Evolutionary conservation across 1,140 invertebrate genomes (phyloP), one percentile per base, ranked within the genome.

Genomic region (Drosophila suzukii): DNA sequence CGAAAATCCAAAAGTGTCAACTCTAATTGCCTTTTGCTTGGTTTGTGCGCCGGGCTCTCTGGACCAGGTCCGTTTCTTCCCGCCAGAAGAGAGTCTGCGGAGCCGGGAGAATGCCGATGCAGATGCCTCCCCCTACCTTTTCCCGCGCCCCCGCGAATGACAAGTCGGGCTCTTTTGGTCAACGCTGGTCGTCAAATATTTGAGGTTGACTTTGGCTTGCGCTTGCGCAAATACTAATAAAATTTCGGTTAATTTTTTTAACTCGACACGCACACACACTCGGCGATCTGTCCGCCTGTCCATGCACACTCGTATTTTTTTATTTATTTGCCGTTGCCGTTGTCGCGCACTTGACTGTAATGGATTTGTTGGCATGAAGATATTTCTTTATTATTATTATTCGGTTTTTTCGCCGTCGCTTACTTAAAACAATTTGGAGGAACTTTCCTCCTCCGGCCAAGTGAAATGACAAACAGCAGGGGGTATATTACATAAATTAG

Each of bases 241-340:
- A 91, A 91, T 91, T 91, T 91, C 89, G 89, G 89, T 91, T 91
- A 91, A 91, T 91, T 91, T 91, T 91, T 90, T 90, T 75, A 90
- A 90, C 79, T 91, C 83, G 86, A 91, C 85, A 91, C 88, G 61
- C 78, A 68, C 60, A 56, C 56, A 54, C 66, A 56, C 57, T 27
- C 46, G 7, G 12, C 15, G 12, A 17, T 11, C 3, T n/a, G 44
- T 47, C 44, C 12, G 36, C 8, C 11, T n/a, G n/a, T 41, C 10
- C 11, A 5, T 20, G 55, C 53, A 63, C 47, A 75, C 49, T 70
- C 63, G 75, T 63, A 59, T 70, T 53, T 53, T 83, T 78, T 84
- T 89, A 89, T 89, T 89, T 89, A 89, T 89, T 89, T 89, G 84
- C 78, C 72, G 62, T 75, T 60, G 57, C 63, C 63, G 53, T 65